Conservation (phyloP, 2,888 invertebrate genomes). For the Rotaria macrura region DNA sequence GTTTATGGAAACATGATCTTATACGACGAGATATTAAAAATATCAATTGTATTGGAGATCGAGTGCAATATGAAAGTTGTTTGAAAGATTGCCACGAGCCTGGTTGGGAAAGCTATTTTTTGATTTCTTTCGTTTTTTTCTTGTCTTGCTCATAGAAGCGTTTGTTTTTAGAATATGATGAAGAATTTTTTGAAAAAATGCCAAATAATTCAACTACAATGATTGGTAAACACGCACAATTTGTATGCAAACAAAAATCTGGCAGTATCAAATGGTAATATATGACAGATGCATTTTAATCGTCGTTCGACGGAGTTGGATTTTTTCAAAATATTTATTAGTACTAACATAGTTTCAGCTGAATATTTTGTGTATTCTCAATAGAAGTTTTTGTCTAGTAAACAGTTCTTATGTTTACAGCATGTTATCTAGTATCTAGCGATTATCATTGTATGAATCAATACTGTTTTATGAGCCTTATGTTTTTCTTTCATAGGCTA, state of each 20-base stretch:
- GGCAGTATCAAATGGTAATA: not conserved
- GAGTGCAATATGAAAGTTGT: not conserved
- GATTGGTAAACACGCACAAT: conserved; percentile 1
- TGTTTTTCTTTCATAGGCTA: not conserved
- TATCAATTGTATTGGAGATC: not conserved
- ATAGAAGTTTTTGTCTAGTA: too few relatives aligned
- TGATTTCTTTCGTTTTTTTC: too few relatives aligned
- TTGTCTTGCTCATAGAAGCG: too few relatives aligned
- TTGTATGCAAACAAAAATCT: not conserved
- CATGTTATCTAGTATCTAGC: too few relatives aligned
- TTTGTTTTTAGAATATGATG: not conserved
- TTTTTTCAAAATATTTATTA: too few relatives aligned
- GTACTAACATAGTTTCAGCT: too few relatives aligned
- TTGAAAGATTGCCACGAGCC: not conserved
- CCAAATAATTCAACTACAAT: not conserved
- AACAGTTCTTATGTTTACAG: too few relatives aligned
- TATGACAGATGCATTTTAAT: too few relatives aligned
- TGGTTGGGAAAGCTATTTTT: not conserved
- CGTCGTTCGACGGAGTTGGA: too few relatives aligned
- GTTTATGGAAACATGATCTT: not conserved
- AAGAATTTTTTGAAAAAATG: not conserved
- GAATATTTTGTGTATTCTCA: too few relatives aligned
- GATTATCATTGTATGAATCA: too few relatives aligned
- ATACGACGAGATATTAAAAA: not conserved
- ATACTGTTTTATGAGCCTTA: too few relatives aligned